Evolutionary conservation across 2,888 invertebrate species (phyloP), one percentile per base, ranked within the genome.

Genomic region (Seira ritae): DNA sequence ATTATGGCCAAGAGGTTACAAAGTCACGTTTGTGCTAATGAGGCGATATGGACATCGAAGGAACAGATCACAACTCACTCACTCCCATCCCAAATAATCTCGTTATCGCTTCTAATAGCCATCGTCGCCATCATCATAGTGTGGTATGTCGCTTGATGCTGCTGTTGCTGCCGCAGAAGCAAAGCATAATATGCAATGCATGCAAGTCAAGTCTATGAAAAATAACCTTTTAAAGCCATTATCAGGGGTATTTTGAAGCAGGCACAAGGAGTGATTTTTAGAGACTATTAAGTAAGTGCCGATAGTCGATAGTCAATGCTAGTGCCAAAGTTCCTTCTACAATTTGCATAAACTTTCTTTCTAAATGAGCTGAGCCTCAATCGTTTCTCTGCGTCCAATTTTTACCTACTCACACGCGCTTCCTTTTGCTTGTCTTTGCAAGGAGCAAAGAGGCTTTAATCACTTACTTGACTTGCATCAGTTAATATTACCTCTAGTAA

Each of bases 61-160:
- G 50, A 50, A n/a, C 50, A 50, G 50, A 50, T 50, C 50, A n/a
- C 50, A n/a, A n/a, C n/a, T n/a, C n/a, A 31, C 31, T 31, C 31
- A 31, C 31, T 31, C 31, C 31, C 31, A 31, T 31, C 31, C 31
- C 31, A 31, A 31, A 50, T n/a, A 50, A 50, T 50, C 17, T 50
- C 50, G 50, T 50, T 50, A 50, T 50, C 50, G 50, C 50, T 31
- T 31, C 31, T 31, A 31, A 31, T 31, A 31, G 31, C 8, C 31
- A 4, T 31, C 8, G 31, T 31, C 31, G 3, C 8, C 8, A 31
- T 31, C 8, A 8, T 2, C 31, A 31, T 31, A 8, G 31, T 8
- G 8, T 31, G 31, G 31, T 8, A 31, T 31, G 31, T 8, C 31
- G 31, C 31, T 31, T 31, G 31, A 31, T 31, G 8, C 8, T 31